phyloP scores from a whole-genome alignment of 2,888 invertebrate genomes.

The Parnassius smintheus region DNA sequence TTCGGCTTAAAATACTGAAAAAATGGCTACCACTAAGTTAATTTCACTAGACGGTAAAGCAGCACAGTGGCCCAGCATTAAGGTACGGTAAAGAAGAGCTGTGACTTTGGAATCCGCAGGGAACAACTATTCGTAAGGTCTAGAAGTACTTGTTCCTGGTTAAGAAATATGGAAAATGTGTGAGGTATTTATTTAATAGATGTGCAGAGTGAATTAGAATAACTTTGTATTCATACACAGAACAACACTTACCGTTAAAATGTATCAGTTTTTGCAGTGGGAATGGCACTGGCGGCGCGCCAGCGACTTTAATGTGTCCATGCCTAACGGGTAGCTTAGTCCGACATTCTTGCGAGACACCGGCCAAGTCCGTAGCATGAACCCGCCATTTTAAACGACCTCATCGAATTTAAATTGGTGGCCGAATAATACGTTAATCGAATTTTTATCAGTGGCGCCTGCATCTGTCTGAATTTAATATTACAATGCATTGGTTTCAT shows the following conservation, averaged over 20 bases:
- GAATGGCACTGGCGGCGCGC: constrained; percentile 1
- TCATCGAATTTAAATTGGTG: constrained; percentile 9
- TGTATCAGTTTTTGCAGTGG: constrained; percentile 7
- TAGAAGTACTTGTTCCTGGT: too few species aligned
- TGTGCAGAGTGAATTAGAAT: too few species aligned
- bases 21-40: too few species aligned
- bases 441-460: constrained; percentile 10
- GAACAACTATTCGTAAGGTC: too few species aligned
- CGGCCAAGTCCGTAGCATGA: background rate
- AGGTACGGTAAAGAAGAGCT: too few species aligned
- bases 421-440: background rate
- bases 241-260: constrained; percentile 8
- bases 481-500: too few species aligned
- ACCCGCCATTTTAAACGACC: constrained; percentile 8
- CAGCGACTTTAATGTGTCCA: constrained; percentile 5
- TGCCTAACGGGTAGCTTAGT: constrained; percentile 9
- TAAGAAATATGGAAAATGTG: too few species aligned
- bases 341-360: background rate
- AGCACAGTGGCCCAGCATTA: too few species aligned
- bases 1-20: too few species aligned
- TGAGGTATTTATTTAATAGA: too few species aligned
- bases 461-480: background rate
- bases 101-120: too few species aligned
- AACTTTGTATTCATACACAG: constrained; percentile 8
- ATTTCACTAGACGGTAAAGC: too few species aligned